Conservation (phyloP, 2,888 invertebrate species). For the Cylindroiulus punctatus region DNA sequence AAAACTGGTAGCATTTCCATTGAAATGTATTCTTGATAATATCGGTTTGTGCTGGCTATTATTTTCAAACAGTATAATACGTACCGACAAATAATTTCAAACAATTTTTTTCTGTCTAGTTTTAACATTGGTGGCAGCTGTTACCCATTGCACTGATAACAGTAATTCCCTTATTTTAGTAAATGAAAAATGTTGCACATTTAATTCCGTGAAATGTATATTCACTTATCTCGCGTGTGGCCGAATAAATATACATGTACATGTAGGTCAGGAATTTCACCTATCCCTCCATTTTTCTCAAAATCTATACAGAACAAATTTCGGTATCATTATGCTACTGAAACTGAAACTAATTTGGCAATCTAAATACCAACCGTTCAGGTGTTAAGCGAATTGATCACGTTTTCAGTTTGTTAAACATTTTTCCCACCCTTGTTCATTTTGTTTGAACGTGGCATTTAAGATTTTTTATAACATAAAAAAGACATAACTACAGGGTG, state of each 20-base stretch:
- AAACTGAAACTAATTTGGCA: constrained; percentile 43
- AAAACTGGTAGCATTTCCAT: background rate
- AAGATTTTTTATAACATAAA: background rate
- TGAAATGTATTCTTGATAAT: constrained; percentile 9
- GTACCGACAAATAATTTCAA: background rate
- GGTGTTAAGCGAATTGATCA: background rate
- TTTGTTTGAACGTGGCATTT: background rate
- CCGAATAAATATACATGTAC: background rate
- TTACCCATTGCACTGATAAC: constrained; percentile 22
- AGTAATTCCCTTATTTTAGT: constrained; percentile 1
- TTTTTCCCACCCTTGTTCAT: background rate
- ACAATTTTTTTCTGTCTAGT: background rate
- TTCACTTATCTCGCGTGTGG: constrained; percentile 42
- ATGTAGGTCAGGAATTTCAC: constrained; percentile 19
- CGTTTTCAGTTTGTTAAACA: background rate
- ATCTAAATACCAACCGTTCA: background rate
- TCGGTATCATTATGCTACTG: constrained; percentile 16
- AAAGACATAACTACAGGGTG: too few relatives aligned
- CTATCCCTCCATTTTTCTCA: background rate
- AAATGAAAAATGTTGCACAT: background rate
- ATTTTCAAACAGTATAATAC: background rate
- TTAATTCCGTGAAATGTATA: constrained; percentile 7
- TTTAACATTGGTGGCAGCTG: constrained; percentile 25
- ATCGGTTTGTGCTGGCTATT: background rate
- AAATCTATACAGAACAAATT: background rate